These are phyloP conservation scores for Meliscaeva auricollis DNA, from an alignment of 2,888 invertebrate species.

Conservation along the genomic window DNA sequence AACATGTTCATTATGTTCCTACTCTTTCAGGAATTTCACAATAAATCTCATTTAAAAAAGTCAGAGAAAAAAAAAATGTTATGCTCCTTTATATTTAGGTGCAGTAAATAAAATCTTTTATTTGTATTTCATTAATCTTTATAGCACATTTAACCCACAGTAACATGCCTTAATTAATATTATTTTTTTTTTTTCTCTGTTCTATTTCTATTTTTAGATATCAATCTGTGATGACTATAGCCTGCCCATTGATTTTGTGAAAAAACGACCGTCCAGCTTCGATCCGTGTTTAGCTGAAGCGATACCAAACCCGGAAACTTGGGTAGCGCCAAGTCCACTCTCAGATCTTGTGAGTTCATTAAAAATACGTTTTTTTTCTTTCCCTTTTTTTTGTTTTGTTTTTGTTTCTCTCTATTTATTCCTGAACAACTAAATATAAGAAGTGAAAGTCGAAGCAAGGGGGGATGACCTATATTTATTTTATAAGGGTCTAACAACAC, in stretches of 20 bases:
- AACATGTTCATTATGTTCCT: no score
- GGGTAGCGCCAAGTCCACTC: conserved; percentile 83
- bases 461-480: conserved; percentile 50
- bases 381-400: conserved; percentile 27
- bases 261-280: conserved; percentile 88
- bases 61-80: no score
- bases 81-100: no score
- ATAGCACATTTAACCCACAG: no score
- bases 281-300: conserved; percentile 87
- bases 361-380: conserved; percentile 39
- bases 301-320: conserved; percentile 83
- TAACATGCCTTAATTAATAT: not conserved
- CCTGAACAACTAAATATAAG: conserved; percentile 37
- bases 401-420: not conserved
- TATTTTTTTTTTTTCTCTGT: not conserved
- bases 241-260: conserved; percentile 93
- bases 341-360: conserved; percentile 83
- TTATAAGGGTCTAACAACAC: conserved; percentile 28
- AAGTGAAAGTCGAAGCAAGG: conserved; percentile 46
- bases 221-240: conserved; percentile 95
- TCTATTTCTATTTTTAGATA: conserved; percentile 87
- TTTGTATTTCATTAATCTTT: no score
- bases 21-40: no score
- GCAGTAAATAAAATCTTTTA: no score
- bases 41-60: no score